Evolutionary conservation across 64 coral and sea anemone species (phyloP).

Genomic region (Actinia equina): DNA sequence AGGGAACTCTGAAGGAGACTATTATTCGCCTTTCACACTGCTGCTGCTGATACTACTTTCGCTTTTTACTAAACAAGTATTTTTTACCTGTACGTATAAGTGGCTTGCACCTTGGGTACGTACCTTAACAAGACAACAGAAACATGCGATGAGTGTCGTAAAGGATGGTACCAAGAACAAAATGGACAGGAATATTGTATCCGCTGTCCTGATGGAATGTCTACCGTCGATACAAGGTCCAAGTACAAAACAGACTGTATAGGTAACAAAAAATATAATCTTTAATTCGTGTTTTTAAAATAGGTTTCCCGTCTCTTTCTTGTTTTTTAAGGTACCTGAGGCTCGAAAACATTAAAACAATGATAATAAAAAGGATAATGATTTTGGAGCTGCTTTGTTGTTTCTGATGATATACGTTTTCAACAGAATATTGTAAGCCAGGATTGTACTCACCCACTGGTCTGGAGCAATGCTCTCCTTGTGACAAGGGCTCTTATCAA

Average conservation of each 20-base stretch:
- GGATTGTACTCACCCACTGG: constrained; percentile 59
- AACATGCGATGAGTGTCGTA: constrained; percentile 35
- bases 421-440: constrained; percentile 30
- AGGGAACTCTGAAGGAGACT: too few species aligned
- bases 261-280: neutral
- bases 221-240: constrained; percentile 39
- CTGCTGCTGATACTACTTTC: too few species aligned
- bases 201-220: constrained; percentile 37
- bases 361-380: too few species aligned
- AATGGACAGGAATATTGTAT: neutral
- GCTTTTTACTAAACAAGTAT: neutral
- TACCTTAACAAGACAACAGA: constrained; percentile 11
- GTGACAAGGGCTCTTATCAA: constrained; percentile 35
- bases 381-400: neutral
- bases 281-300: too few species aligned
- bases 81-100: neutral
- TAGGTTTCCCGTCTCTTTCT: too few species aligned
- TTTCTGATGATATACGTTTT: neutral
- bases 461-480: constrained; percentile 34
- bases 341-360: too few species aligned
- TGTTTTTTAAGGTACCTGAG: too few species aligned
- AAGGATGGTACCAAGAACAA: constrained; percentile 47
- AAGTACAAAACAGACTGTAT: constrained; percentile 28
- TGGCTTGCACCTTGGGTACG: constrained; percentile 39
- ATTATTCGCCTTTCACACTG: too few species aligned